Evolutionary conservation across 2,888 invertebrate genomes (phyloP).

Genomic region (Sepiola atlantica): DNA sequence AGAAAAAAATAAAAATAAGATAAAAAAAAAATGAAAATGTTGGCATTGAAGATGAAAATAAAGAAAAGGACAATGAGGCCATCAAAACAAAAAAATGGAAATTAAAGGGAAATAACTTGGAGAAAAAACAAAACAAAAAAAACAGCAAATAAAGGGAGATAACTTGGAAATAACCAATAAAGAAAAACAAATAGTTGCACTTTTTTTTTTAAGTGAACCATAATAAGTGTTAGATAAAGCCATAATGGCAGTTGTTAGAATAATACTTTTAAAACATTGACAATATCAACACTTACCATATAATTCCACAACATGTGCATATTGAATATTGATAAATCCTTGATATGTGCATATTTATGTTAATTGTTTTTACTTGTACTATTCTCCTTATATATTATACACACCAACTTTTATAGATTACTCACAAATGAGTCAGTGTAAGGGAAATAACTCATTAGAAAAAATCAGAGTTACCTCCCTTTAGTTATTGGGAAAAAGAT

Average conservation of each 20-base stretch:
- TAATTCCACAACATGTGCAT: no score
- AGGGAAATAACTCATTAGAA: no score
- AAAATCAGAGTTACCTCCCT: no score
- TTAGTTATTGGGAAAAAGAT: no score
- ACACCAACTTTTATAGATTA: no score
- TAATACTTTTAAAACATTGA: no score
- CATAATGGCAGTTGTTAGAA: background rate
- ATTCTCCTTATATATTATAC: no score
- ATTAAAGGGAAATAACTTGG: background rate
- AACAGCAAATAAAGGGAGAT: background rate
- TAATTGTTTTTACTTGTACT: no score
- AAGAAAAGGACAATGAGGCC: background rate
- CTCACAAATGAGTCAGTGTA: no score
- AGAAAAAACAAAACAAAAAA: background rate
- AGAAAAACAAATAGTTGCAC: background rate
- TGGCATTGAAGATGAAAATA: background rate
- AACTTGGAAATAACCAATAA: background rate
- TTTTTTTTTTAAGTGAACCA: background rate
- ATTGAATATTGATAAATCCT: no score
- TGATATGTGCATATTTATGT: no score
- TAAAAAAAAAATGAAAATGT: background rate
- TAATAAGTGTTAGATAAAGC: background rate
- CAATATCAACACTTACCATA: no score
- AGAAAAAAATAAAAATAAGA: background rate
- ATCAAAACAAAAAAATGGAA: background rate